These are phyloP conservation scores for Lomographa bimaculata DNA, from an alignment of 2,888 invertebrate genomes.

Conservation along the genomic window DNA sequence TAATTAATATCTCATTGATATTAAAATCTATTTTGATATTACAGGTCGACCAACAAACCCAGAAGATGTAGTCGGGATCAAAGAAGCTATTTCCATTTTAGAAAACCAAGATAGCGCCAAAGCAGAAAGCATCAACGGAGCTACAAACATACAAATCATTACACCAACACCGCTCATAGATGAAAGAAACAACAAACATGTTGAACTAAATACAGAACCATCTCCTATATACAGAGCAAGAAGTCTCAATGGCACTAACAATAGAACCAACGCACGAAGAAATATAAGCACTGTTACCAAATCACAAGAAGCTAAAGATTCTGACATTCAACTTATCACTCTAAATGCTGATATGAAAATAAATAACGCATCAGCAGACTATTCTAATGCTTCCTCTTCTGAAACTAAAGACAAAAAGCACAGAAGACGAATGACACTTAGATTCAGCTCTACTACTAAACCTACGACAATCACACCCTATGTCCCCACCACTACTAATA, in stretches of 20 bases:
- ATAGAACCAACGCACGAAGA: constrained; percentile 39
- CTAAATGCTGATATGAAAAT: constrained; percentile 58
- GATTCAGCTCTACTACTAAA: constrained; percentile 43
- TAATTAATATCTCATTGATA: too few relatives aligned
- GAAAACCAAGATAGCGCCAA: constrained; percentile 60
- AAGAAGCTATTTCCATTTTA: constrained; percentile 72
- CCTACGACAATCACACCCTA: constrained; percentile 29
- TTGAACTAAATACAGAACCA: constrained; percentile 45
- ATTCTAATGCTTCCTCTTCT: constrained; percentile 43
- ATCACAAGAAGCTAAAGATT: constrained; percentile 39
- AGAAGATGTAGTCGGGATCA: constrained; percentile 68
- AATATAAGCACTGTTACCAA: constrained; percentile 33
- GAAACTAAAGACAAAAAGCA: constrained; percentile 58
- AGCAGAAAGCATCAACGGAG: constrained; percentile 33
- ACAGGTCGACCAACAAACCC: constrained; percentile 62
- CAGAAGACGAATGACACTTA: constrained; percentile 64
- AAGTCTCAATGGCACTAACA: constrained; percentile 48
- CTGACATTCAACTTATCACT: constrained; percentile 52
- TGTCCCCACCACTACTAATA: constrained; percentile 32
- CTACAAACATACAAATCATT: constrained; percentile 54
- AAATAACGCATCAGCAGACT: constrained; percentile 29
- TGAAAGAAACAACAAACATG: constrained; percentile 59
- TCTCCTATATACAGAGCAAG: constrained; percentile 69
- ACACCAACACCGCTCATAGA: constrained; percentile 65
- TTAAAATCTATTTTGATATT: too few relatives aligned